Conservation (phyloP, 2,797 vertebrate species). For the Leptoclinus maculatus region DNA sequence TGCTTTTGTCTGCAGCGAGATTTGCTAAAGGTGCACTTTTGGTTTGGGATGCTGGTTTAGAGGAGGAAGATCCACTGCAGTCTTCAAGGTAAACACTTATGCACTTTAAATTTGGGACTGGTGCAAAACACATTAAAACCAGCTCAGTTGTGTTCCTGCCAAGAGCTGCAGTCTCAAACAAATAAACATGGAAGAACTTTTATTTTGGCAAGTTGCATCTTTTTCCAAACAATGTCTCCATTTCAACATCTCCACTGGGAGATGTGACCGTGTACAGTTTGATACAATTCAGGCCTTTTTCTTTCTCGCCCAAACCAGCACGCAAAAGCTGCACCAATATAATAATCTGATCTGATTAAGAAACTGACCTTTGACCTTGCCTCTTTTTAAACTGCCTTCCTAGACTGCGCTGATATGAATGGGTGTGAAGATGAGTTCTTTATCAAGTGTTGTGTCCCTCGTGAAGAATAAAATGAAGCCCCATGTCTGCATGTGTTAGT, state of each 20-base stretch:
- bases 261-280: neutral
- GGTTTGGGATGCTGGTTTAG: conserved; percentile 24
- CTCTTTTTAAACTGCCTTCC: neutral
- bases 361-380: conserved; percentile 5
- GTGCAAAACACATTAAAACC: conserved; percentile 31
- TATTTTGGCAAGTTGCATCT: neutral
- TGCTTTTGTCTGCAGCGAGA: conserved; percentile 33
- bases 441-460: neutral
- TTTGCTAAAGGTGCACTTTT: conserved; percentile 53
- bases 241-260: neutral
- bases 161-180: conserved; percentile 11
- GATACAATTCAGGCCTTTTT: neutral
- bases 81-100: conserved; percentile 40
- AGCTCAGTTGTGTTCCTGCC: conserved; percentile 8
- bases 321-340: neutral
- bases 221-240: neutral
- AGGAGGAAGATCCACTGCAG: conserved; percentile 32
- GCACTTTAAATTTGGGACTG: conserved; percentile 27
- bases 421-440: neutral
- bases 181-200: neutral
- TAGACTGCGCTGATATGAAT: neutral
- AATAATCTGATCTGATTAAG: neutral
- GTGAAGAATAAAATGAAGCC: neutral
- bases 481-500: conserved; percentile 9
- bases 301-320: neutral